phyloP scores from a whole-genome alignment of 2,888 invertebrate genomes.

The Elegia similella region DNA sequence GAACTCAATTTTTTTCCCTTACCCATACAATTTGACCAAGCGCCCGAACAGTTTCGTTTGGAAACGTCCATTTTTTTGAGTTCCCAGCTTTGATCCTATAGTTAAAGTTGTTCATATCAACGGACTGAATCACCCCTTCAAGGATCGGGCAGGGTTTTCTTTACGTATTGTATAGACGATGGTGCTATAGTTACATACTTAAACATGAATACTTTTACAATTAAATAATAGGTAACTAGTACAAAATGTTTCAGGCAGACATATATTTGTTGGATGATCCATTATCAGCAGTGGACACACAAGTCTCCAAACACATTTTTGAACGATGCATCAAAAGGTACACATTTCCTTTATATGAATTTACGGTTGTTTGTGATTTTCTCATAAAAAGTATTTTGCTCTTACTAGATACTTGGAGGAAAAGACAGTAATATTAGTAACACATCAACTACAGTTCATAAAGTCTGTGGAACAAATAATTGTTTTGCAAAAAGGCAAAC shows the following conservation, averaged over 20 bases:
- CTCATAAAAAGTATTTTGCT: neutral
- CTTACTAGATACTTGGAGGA: constrained; percentile 74
- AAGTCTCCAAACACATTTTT: constrained; percentile 86
- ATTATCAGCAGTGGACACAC: constrained; percentile 87
- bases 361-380: neutral
- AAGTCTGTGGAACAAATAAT: constrained; percentile 83
- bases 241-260: constrained; percentile 83
- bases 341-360: neutral
- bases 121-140: too few species aligned
- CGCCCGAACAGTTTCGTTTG: too few species aligned
- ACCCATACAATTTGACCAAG: neutral
- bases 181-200: too few species aligned
- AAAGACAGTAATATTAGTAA: constrained; percentile 89
- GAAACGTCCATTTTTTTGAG: too few species aligned
- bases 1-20: too few species aligned
- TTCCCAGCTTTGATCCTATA: too few species aligned
- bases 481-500: constrained; percentile 64
- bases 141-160: too few species aligned
- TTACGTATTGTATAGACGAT: too few species aligned
- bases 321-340: constrained; percentile 84
- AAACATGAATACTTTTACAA: neutral
- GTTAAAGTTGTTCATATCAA: too few species aligned
- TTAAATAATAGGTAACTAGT: too few species aligned
- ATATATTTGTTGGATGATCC: constrained; percentile 89
- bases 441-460: constrained; percentile 92